These are phyloP conservation scores for Muscidifurax raptorellus DNA, from an alignment of 1,140 invertebrate genomes.

Conservation along the genomic window DNA sequence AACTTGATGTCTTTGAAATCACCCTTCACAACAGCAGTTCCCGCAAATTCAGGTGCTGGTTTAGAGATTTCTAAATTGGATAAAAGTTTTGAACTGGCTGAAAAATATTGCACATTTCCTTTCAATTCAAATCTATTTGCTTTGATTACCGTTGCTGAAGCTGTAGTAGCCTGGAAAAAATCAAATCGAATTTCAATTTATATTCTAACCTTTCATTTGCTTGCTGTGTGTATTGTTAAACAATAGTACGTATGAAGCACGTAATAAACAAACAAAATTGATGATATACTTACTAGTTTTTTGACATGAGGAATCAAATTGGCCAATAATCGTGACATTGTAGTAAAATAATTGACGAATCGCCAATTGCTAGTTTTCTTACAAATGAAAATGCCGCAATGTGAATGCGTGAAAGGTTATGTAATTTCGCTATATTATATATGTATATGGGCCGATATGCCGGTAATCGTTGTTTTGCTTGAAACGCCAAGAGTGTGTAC, in stretches of 20 bases:
- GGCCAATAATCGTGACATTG: conserved; percentile 65
- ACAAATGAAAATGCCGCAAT: conserved; percentile 21
- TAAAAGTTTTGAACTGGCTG: conserved; percentile 59
- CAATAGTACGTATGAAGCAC: not conserved
- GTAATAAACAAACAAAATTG: not conserved
- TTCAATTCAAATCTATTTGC: conserved; percentile 40
- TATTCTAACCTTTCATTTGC: not conserved
- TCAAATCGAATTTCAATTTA: not conserved
- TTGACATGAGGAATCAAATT: conserved; percentile 60
- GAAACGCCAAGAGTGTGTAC: not conserved
- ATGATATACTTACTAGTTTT: conserved; percentile 60
- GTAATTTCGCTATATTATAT: conserved; percentile 17
- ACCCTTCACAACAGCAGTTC: conserved; percentile 90
- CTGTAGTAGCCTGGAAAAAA: conserved; percentile 41
- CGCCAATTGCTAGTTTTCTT: not conserved
- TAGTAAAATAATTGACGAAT: conserved; percentile 40
- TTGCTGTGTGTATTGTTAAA: not conserved
- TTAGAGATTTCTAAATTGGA: conserved; percentile 77
- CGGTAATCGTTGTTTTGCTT: not conserved
- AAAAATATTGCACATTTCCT: conserved; percentile 60
- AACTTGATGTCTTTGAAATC: conserved; percentile 94
- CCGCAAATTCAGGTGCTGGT: conserved; percentile 91
- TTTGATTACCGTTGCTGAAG: conserved; percentile 51
- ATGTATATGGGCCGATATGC: not conserved
- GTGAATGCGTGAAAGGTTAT: conserved; percentile 24